Percentiles rank a stretch among this genome's conserved stretches.
These are phyloP conservation scores for Entomobrya proxima DNA, from an alignment of 2,888 invertebrate species.

Conservation along the genomic window DNA sequence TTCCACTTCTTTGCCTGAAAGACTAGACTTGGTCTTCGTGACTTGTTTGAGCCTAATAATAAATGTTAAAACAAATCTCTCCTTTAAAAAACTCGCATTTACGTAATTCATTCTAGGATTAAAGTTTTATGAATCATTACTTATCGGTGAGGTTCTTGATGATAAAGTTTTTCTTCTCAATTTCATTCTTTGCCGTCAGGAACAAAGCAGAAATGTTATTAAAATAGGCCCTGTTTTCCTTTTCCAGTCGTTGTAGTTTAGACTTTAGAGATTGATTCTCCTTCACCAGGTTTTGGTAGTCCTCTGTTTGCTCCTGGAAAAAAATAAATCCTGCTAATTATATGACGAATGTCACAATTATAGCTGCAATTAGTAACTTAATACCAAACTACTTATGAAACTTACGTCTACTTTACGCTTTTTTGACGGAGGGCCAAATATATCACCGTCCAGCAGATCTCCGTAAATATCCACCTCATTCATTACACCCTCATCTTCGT, in stretches of 20 bases:
- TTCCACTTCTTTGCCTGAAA: constrained; percentile 50
- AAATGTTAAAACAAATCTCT: too few relatives aligned
- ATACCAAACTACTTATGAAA: background rate
- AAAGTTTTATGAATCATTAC: constrained; percentile 44
- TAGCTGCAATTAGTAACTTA: background rate
- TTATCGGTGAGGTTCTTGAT: constrained; percentile 56
- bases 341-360: constrained; percentile 6
- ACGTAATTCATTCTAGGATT: too few relatives aligned
- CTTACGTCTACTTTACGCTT: constrained; percentile 25
- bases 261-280: constrained; percentile 48
- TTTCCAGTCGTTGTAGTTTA: constrained; percentile 41
- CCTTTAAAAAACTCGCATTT: too few relatives aligned
- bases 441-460: constrained; percentile 64
- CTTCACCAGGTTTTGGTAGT: constrained; percentile 11
- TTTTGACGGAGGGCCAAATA: constrained; percentile 51
- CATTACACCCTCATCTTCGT: background rate
- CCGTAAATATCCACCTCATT: constrained; percentile 70
- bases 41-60: constrained; percentile 42
- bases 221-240: constrained; percentile 53
- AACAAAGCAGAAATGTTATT: constrained; percentile 64
- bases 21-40: background rate
- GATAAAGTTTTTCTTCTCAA: constrained; percentile 69
- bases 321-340: constrained; percentile 9
- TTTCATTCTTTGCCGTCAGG: constrained; percentile 65
- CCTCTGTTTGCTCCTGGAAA: constrained; percentile 26